Evolutionary conservation across 2,888 invertebrate genomes (phyloP).

Genomic region (Petrophora chlorosata): DNA sequence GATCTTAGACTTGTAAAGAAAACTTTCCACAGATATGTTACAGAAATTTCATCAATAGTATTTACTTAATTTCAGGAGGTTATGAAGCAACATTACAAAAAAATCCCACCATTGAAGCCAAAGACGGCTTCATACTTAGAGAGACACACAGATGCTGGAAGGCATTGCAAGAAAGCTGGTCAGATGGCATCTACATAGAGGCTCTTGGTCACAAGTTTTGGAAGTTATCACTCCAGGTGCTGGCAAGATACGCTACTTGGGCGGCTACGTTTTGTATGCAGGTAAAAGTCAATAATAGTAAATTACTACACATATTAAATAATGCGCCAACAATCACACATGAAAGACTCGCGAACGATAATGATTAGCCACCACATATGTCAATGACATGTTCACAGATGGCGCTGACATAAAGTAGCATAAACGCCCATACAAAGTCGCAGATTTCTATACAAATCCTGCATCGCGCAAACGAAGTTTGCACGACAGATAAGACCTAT

Average conservation of each 20-base stretch:
- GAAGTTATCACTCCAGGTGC: constrained; percentile 93
- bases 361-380: too few species aligned
- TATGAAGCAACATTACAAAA: constrained; percentile 68
- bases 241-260: constrained; percentile 92
- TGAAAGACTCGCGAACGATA: too few species aligned
- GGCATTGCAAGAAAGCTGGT: constrained; percentile 86
- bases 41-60: neutral
- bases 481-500: too few species aligned
- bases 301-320: too few species aligned
- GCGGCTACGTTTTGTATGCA: constrained; percentile 73
- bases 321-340: too few species aligned
- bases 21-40: too few species aligned
- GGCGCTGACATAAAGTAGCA: too few species aligned
- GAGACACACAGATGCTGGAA: constrained; percentile 79
- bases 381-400: too few species aligned
- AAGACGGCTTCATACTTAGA: constrained; percentile 72
- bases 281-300: constrained; percentile 47
- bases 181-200: constrained; percentile 89
- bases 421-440: too few species aligned
- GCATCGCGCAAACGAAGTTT: too few species aligned
- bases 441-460: too few species aligned
- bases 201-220: constrained; percentile 93
- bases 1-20: too few species aligned
- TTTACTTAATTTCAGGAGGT: constrained; percentile 53
- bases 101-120: constrained; percentile 55